Evolutionary conservation across 2,113 vertebrate genomes (phyloP).

Genomic region (Platycercus adscitus): DNA sequence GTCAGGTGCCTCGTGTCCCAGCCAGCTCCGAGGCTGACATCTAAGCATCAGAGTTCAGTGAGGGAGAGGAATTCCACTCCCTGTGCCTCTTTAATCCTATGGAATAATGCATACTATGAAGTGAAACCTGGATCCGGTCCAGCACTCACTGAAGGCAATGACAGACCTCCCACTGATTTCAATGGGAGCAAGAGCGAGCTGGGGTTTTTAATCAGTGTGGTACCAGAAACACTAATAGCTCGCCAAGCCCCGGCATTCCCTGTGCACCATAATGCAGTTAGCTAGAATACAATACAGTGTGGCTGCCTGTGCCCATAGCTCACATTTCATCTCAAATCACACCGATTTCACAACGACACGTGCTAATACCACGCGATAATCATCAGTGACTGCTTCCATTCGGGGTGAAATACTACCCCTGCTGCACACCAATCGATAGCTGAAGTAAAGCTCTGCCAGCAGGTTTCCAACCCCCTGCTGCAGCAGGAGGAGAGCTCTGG

Average conservation of each 20-base stretch:
- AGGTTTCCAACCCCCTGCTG: not conserved
- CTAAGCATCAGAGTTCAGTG: not conserved
- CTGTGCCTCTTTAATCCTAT: not conserved
- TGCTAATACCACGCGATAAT: not conserved
- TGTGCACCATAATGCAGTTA: fast-evolving
- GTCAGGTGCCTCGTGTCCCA: fast-evolving
- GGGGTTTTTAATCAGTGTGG: not conserved
- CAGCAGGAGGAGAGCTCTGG: not conserved
- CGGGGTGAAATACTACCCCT: not conserved
- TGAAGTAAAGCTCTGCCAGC: not conserved
- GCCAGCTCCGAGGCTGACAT: not conserved
- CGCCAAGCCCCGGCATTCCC: not conserved
- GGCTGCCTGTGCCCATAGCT: not conserved
- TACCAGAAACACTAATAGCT: not conserved
- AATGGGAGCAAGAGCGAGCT: not conserved
- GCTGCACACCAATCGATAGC: not conserved
- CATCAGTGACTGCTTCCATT: not conserved
- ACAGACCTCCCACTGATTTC: slow-evolving; percentile 27
- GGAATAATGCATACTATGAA: not conserved
- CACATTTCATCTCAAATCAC: not conserved
- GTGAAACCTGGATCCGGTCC: not conserved
- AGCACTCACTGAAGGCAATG: not conserved
- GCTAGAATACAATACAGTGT: not conserved
- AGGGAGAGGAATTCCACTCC: not conserved
- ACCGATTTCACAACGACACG: not conserved